Percentiles rank a stretch among this genome's conserved stretches.
Conservation (phyloP, 1,140 invertebrate species). For the Battus philenor region DNA sequence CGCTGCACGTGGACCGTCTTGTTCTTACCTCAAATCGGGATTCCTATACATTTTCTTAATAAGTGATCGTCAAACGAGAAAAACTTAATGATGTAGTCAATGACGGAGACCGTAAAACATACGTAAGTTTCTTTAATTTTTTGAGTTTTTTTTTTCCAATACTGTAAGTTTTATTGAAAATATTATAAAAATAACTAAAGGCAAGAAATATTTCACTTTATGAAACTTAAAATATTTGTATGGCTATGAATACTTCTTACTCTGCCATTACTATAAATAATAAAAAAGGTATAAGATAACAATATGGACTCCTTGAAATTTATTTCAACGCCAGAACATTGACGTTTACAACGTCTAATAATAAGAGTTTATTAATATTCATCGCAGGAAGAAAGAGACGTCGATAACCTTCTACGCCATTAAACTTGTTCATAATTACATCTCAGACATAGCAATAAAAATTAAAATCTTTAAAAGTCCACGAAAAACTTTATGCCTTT, state of each 20-base stretch:
- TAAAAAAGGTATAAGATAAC: no score
- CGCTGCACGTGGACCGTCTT: slow-evolving; percentile 54
- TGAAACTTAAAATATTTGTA: no score
- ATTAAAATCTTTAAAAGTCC: no score
- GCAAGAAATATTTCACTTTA: no score
- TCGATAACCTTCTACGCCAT: slow-evolving; percentile 9
- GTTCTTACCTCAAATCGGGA: slow-evolving; percentile 26
- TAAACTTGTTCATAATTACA: slow-evolving; percentile 8
- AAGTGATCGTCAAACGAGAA: slow-evolving; percentile 26
- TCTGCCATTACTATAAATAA: no score
- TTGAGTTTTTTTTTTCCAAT: no score
- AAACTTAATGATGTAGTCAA: slow-evolving; percentile 3
- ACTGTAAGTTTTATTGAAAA: no score
- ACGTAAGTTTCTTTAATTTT: no score
- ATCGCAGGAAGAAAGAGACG: slow-evolving; percentile 6
- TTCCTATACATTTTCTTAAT: slow-evolving; percentile 42
- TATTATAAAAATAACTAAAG: no score
- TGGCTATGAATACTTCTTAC: no score
- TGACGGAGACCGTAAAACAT: not conserved
- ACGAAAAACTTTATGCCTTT: no score
- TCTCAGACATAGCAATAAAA: slow-evolving; percentile 3
- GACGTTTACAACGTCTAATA: slow-evolving; percentile 6
- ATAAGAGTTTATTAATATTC: slow-evolving; percentile 10
- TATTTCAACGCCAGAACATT: slow-evolving; percentile 9
- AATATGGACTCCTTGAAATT: slow-evolving; percentile 1